Evolutionary conservation across 2,888 invertebrate species (phyloP).

Genomic region (Drosophila siamana): DNA sequence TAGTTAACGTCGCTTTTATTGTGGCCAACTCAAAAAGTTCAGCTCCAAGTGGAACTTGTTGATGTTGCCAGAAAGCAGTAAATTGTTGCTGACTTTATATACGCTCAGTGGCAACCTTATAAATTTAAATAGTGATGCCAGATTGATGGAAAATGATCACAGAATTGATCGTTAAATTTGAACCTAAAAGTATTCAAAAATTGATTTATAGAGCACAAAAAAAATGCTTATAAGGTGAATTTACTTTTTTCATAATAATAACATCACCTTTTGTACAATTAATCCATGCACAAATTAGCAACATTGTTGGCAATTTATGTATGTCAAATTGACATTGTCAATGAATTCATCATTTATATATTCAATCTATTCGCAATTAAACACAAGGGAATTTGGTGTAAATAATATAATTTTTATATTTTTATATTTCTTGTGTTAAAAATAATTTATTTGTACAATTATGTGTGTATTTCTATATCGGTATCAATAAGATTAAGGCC

Average conservation of each 20-base stretch:
- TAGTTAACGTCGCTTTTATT: constrained; percentile 12
- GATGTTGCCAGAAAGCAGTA: constrained; percentile 7
- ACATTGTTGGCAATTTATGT: too few relatives aligned
- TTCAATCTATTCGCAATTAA: background rate
- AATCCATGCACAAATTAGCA: background rate
- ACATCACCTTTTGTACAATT: too few relatives aligned
- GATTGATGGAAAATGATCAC: background rate
- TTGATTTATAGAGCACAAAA: too few relatives aligned
- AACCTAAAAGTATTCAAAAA: background rate
- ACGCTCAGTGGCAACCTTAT: constrained; percentile 15
- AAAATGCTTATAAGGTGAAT: too few relatives aligned
- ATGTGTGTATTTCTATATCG: constrained; percentile 58
- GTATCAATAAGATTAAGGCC: constrained; percentile 54
- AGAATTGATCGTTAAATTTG: background rate
- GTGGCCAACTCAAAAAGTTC: background rate
- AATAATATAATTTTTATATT: constrained; percentile 57
- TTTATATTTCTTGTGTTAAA: constrained; percentile 48
- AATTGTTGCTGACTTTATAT: background rate
- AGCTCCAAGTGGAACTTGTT: constrained; percentile 13
- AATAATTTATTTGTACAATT: constrained; percentile 79
- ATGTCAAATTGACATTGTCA: too few relatives aligned
- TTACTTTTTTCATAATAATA: too few relatives aligned
- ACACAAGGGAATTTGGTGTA: constrained; percentile 52
- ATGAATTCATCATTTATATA: too few relatives aligned
- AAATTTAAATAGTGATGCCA: constrained; percentile 11